Conservation (phyloP, 1,140 invertebrate species). For the Neomicropteryx cornuta region DNA sequence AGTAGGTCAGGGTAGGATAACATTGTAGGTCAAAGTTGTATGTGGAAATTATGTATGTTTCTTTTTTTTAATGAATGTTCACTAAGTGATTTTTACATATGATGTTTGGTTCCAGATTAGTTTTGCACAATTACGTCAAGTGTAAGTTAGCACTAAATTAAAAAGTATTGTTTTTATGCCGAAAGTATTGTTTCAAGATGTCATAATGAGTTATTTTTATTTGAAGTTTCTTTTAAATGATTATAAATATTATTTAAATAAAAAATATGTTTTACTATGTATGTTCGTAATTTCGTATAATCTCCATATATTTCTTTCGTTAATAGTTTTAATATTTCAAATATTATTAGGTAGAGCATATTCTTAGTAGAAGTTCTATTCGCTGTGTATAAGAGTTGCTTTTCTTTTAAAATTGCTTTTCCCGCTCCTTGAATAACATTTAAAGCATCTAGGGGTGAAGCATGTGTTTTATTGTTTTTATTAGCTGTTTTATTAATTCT, state of each 20-base stretch:
- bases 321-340: no score
- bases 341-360: no score
- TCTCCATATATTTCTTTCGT: no score
- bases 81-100: no score
- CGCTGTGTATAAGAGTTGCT: no score
- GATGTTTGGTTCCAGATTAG: not conserved
- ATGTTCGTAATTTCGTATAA: no score
- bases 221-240: not conserved
- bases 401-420: conserved; percentile 28
- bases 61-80: no score
- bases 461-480: conserved; percentile 35
- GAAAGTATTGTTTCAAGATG: not conserved
- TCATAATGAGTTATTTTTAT: not conserved
- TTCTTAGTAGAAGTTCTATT: no score
- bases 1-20: no score
- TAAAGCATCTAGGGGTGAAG: conserved; percentile 26
- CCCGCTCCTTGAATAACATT: conserved; percentile 29
- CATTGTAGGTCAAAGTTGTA: no score
- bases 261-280: no score
- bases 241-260: not conserved
- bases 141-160: not conserved
- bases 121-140: not conserved
- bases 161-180: not conserved
- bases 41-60: no score
- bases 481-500: conserved; percentile 30